Evolutionary conservation across 1,140 invertebrate genomes (phyloP).

Genomic region (Chironomus striatipennis): DNA sequence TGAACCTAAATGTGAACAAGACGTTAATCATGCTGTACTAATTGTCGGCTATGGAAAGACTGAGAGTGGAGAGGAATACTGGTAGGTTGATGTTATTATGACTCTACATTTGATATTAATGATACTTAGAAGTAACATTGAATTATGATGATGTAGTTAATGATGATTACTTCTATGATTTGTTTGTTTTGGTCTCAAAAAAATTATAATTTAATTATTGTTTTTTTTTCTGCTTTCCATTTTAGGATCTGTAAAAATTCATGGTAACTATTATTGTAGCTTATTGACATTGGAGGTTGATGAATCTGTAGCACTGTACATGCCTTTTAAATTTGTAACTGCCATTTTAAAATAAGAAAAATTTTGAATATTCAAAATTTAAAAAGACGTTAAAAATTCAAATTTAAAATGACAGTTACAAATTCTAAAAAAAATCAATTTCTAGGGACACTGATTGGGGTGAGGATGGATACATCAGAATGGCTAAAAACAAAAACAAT

Average conservation of each 20-base stretch:
- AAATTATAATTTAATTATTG: too few species aligned
- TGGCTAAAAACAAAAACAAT: constrained; percentile 49
- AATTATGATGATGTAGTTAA: too few species aligned
- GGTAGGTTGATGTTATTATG: neutral
- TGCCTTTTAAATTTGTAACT: too few species aligned
- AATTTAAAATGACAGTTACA: neutral
- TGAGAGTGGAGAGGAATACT: neutral
- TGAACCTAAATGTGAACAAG: constrained; percentile 52
- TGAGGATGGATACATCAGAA: constrained; percentile 48
- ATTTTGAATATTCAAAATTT: too few species aligned
- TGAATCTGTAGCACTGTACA: too few species aligned
- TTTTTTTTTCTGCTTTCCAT: neutral
- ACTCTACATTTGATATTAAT: neutral
- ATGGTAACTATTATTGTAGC: neutral
- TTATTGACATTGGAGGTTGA: too few species aligned
- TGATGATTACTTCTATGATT: too few species aligned
- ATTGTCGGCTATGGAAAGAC: constrained; percentile 50
- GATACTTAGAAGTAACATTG: too few species aligned
- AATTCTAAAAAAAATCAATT: neutral
- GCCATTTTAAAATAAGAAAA: too few species aligned
- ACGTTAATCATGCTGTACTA: constrained; percentile 38
- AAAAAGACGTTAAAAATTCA: neutral
- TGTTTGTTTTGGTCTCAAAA: too few species aligned
- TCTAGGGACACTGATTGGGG: constrained; percentile 48
- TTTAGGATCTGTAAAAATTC: constrained; percentile 8